Percentiles rank a stretch among this genome's conserved stretches.
phyloP scores from a whole-genome alignment of 2,888 invertebrate species.

The Shargacucullia verbasci region DNA sequence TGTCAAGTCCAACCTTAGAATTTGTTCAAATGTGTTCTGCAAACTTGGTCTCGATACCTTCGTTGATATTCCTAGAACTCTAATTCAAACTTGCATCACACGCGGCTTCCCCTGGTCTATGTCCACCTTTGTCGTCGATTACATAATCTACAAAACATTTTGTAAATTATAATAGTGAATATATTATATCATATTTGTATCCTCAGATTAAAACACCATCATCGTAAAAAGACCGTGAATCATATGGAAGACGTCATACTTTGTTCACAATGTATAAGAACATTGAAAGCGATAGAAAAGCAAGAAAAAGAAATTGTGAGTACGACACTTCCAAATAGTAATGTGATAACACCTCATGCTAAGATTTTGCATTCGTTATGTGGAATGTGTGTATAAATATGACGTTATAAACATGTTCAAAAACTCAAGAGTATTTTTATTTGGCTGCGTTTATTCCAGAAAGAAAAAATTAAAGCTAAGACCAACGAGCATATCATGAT shows the following conservation, averaged over 20 bases:
- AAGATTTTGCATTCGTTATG: conserved; percentile 37
- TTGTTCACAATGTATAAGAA: conserved; percentile 80
- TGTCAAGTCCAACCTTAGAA: too few relatives aligned
- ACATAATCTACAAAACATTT: too few relatives aligned
- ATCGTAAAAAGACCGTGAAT: conserved; percentile 83
- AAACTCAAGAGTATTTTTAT: conserved; percentile 40
- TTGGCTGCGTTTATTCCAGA: conserved; percentile 68
- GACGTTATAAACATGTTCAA: conserved; percentile 15
- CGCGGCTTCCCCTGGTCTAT: too few relatives aligned
- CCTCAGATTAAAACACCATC: conserved; percentile 81
- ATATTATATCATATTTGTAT: too few relatives aligned
- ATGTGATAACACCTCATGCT: conserved; percentile 9
- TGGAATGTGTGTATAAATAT: conserved; percentile 37
- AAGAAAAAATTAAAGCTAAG: conserved; percentile 79
- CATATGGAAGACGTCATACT: conserved; percentile 84
- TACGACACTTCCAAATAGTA: conserved; percentile 40
- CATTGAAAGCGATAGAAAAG: conserved; percentile 79
- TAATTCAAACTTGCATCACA: too few relatives aligned
- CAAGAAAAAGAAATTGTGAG: conserved; percentile 84
- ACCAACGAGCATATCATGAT: conserved; percentile 67
- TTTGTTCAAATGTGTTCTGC: too few relatives aligned
- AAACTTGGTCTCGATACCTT: too few relatives aligned
- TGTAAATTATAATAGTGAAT: too few relatives aligned
- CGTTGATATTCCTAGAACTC: too few relatives aligned
- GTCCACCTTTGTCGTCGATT: too few relatives aligned